phyloP scores from a whole-genome alignment of 2,113 vertebrate species.

The Oryzias curvinotus region DNA sequence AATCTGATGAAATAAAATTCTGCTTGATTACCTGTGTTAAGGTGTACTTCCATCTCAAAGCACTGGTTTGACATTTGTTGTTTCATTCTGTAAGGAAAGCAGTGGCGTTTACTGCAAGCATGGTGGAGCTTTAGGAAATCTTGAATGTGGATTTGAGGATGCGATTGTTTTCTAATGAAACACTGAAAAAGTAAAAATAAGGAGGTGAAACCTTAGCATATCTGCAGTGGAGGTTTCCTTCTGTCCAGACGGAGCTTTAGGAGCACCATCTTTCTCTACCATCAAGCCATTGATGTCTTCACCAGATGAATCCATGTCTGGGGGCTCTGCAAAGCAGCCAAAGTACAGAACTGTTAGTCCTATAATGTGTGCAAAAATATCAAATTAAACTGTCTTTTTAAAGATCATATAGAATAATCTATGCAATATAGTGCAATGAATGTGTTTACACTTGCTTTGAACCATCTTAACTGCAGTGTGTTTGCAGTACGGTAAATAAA shows the following conservation, averaged over 20 bases:
- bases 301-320: slow-evolving; percentile 51
- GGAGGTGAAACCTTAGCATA: slow-evolving; percentile 69
- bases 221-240: slow-evolving; percentile 40
- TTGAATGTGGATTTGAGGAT: background rate
- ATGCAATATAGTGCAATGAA: too few species aligned
- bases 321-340: too few species aligned
- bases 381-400: too few species aligned
- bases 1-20: background rate
- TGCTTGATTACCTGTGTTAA: slow-evolving; percentile 61
- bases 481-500: too few species aligned
- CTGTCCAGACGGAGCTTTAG: slow-evolving; percentile 21
- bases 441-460: too few species aligned
- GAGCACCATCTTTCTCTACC: slow-evolving; percentile 35
- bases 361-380: too few species aligned
- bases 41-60: slow-evolving; percentile 77
- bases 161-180: background rate
- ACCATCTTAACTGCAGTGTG: too few species aligned
- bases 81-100: slow-evolving; percentile 68
- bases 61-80: slow-evolving; percentile 78
- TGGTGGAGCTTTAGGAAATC: background rate
- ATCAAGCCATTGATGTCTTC: slow-evolving; percentile 24
- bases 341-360: too few species aligned
- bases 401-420: too few species aligned
- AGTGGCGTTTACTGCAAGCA: background rate
- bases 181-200: background rate